Conservation (phyloP, 2,888 invertebrate species). For the Diabrotica balteata region DNA sequence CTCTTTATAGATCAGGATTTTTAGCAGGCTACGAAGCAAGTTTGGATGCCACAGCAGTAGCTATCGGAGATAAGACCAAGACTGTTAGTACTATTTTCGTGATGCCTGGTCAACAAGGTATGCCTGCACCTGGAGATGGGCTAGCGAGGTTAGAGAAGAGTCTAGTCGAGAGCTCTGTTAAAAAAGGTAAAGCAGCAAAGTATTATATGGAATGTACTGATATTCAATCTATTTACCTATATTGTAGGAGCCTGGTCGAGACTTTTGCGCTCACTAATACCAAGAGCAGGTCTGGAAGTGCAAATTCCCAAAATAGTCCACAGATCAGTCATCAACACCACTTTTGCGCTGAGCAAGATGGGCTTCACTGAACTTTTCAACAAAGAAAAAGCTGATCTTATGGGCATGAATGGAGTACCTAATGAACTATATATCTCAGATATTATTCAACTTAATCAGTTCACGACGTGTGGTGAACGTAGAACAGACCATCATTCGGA, state of each 20-base stretch:
- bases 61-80: slow-evolving; percentile 75
- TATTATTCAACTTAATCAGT: slow-evolving; percentile 83
- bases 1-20: slow-evolving; percentile 78
- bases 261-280: slow-evolving; percentile 75
- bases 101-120: slow-evolving; percentile 86
- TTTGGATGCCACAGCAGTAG: slow-evolving; percentile 83
- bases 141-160: slow-evolving; percentile 76
- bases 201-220: too few species aligned
- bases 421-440: slow-evolving; percentile 85
- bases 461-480: slow-evolving; percentile 82
- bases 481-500: slow-evolving; percentile 81
- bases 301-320: slow-evolving; percentile 87
- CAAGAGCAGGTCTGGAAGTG: slow-evolving; percentile 78
- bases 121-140: slow-evolving; percentile 80
- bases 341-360: slow-evolving; percentile 79
- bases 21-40: slow-evolving; percentile 85
- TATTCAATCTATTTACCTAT: background rate
- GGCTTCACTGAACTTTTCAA: slow-evolving; percentile 82
- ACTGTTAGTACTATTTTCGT: slow-evolving; percentile 81
- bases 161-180: slow-evolving; percentile 71
- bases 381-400: slow-evolving; percentile 78
- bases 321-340: slow-evolving; percentile 81
- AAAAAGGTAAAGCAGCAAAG: slow-evolving; percentile 58
- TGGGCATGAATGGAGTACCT: slow-evolving; percentile 80
- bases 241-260: slow-evolving; percentile 71